Percentiles rank a stretch among this genome's conserved stretches.
phyloP scores from a whole-genome alignment of 2,797 vertebrate genomes.

The Falco biarmicus region DNA sequence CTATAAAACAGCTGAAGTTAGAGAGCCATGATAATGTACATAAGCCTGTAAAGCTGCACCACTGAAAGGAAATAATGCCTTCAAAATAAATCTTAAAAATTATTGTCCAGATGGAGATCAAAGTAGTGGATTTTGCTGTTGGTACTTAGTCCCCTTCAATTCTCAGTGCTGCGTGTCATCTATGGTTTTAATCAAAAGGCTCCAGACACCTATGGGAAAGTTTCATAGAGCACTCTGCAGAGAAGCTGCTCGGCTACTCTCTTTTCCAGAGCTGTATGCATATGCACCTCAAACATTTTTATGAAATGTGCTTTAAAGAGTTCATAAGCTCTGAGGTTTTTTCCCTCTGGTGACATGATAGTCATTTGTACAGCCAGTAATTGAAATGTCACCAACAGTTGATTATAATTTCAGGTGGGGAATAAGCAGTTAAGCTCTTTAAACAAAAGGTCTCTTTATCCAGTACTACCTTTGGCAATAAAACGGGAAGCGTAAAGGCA shows the following conservation, averaged over 20 bases:
- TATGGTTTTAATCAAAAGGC: not conserved
- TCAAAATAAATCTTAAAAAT: not conserved
- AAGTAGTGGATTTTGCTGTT: not conserved
- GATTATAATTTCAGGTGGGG: not conserved
- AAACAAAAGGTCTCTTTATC: conserved; percentile 48
- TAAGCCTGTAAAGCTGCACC: not conserved
- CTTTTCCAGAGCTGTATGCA: not conserved
- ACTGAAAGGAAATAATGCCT: conserved; percentile 18
- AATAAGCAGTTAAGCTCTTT: conserved; percentile 39
- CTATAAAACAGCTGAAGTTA: not conserved
- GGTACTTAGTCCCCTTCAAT: not conserved
- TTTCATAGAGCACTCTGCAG: not conserved
- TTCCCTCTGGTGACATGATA: not conserved
- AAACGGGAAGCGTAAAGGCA: conserved; percentile 17
- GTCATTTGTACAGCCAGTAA: conserved; percentile 22
- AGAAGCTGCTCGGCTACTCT: not conserved
- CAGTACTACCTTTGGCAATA: conserved; percentile 12
- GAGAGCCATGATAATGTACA: not conserved
- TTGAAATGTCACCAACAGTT: conserved; percentile 16
- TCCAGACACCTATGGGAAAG: not conserved
- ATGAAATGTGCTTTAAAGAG: not conserved
- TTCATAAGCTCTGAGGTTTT: conserved; percentile 4
- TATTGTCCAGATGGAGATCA: not conserved
- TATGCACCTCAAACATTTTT: not conserved
- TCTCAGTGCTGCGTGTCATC: not conserved